Conservation (phyloP, 2,113 vertebrate species). For the Rhodinocichla rosea region DNA sequence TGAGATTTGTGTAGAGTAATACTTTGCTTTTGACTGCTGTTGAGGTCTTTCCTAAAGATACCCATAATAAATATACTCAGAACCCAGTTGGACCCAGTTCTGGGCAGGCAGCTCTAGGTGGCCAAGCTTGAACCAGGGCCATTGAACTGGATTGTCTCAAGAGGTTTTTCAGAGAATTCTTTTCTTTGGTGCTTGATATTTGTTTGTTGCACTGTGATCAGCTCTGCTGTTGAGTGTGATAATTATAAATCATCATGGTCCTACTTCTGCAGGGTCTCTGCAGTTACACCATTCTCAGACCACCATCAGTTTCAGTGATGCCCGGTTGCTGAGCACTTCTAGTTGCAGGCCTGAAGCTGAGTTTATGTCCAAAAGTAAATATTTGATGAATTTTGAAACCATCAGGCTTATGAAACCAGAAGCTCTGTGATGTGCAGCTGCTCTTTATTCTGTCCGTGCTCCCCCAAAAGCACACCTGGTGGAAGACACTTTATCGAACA, state of each 20-base stretch:
- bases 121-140: neutral
- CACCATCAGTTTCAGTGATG: neutral
- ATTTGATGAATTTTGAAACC: neutral
- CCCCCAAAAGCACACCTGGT: neutral
- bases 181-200: neutral
- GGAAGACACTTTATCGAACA: neutral
- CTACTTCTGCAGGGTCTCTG: neutral
- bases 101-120: neutral
- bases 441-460: neutral
- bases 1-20: neutral
- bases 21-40: neutral
- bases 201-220: neutral
- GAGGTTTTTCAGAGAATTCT: neutral
- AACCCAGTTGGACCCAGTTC: neutral
- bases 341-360: neutral
- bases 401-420: neutral
- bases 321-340: neutral
- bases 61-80: neutral
- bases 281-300: neutral
- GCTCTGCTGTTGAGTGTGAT: neutral
- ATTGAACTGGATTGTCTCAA: neutral
- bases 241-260: neutral
- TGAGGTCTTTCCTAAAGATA: neutral
- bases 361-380: neutral
- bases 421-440: neutral